phyloP scores from a whole-genome alignment of 2,797 vertebrate genomes.

The Channa striata region DNA sequence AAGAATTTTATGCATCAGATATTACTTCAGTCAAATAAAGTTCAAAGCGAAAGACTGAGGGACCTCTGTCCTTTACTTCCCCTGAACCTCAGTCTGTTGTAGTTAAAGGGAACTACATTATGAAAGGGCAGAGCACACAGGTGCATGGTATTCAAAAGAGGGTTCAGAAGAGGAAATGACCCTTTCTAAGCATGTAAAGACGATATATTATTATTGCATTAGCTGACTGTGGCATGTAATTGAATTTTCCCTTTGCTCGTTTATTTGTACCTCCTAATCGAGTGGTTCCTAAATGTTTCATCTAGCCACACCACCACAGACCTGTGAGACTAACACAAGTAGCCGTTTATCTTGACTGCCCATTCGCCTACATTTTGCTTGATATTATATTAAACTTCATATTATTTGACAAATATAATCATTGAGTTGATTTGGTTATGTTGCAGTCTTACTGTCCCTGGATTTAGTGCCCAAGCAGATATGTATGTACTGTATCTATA shows the following conservation, averaged over 20 bases:
- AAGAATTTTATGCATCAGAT: slow-evolving; percentile 38
- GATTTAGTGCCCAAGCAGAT: too few relatives aligned
- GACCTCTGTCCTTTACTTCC: slow-evolving; percentile 38
- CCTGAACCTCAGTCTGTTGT: neutral
- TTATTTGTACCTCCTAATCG: neutral
- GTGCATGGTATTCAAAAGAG: slow-evolving; percentile 22
- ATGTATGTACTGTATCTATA: too few relatives aligned
- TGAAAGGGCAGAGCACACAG: slow-evolving; percentile 44
- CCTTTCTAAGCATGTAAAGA: slow-evolving; percentile 21
- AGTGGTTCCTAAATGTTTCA: neutral
- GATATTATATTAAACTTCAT: too few relatives aligned
- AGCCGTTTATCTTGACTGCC: too few relatives aligned
- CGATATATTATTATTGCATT: neutral
- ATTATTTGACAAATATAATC: neutral
- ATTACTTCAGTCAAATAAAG: slow-evolving; percentile 29
- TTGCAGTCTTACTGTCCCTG: too few relatives aligned
- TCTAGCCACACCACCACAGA: neutral
- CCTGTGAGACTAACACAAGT: neutral
- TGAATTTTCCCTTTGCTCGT: neutral
- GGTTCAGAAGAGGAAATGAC: slow-evolving; percentile 60
- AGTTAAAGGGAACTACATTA: neutral
- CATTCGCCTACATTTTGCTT: neutral
- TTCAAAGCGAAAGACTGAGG: slow-evolving; percentile 20
- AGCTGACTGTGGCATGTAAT: neutral
- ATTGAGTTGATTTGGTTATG: too few relatives aligned